Evolutionary conservation across 2,797 vertebrate species (phyloP).

Genomic region (Alectoris magna): DNA sequence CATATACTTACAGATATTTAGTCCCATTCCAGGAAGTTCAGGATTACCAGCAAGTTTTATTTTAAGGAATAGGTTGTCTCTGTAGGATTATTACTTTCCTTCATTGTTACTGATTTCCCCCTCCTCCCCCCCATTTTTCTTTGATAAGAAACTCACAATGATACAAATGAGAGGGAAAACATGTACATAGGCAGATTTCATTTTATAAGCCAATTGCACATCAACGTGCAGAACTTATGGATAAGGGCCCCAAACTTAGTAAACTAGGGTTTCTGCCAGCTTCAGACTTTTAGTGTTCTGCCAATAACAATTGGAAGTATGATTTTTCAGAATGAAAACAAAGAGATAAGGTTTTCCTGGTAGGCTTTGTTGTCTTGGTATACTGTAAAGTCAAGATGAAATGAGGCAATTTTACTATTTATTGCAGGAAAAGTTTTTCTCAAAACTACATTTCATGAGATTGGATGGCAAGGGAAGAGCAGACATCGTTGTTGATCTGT

Average conservation of each 20-base stretch:
- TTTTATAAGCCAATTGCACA: background rate
- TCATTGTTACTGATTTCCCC: background rate
- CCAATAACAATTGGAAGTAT: background rate
- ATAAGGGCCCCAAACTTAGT: background rate
- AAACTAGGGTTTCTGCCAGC: background rate
- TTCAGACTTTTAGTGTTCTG: background rate
- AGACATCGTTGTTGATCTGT: background rate
- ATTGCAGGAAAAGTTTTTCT: background rate
- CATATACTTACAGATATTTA: background rate
- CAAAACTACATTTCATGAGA: background rate
- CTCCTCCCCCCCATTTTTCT: background rate
- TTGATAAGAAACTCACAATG: background rate
- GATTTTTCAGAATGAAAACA: background rate
- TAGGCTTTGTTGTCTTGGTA: background rate
- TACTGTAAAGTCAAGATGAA: background rate
- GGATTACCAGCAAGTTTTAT: background rate
- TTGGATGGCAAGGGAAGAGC: background rate
- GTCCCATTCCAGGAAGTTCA: background rate
- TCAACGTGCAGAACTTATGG: background rate
- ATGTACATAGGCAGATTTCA: accelerated
- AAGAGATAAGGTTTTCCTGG: background rate
- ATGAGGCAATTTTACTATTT: background rate
- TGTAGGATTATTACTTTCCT: background rate
- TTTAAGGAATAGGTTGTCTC: background rate
- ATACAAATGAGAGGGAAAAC: background rate